phyloP scores from a whole-genome alignment of 2,797 vertebrate genomes.

The Tamandua tetradactyla region DNA sequence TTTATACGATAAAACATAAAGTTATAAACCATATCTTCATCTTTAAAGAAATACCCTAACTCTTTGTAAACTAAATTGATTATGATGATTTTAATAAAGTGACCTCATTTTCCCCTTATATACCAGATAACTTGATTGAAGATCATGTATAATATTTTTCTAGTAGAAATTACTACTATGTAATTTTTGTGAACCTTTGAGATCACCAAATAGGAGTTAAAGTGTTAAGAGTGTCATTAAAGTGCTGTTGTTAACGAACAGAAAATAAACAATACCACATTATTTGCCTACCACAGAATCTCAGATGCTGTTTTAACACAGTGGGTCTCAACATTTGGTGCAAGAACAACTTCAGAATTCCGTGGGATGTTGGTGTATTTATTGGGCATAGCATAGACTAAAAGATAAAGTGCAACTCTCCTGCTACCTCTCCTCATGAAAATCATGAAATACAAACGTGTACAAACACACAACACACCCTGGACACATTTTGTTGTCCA shows the following conservation, averaged over 20 bases:
- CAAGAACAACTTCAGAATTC: background rate
- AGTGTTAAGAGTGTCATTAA: background rate
- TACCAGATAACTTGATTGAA: background rate
- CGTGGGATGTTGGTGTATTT: background rate
- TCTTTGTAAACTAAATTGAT: background rate
- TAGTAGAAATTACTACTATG: background rate
- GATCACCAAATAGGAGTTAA: background rate
- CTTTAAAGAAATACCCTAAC: background rate
- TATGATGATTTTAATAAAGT: background rate
- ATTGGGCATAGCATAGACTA: background rate
- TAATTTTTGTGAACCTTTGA: background rate
- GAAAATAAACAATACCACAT: background rate
- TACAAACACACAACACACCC: background rate
- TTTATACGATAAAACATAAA: background rate
- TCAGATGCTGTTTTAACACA: background rate
- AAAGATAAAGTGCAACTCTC: background rate
- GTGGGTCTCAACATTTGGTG: background rate
- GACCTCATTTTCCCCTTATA: background rate
- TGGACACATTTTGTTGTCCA: background rate
- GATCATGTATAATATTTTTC: background rate
- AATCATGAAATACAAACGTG: background rate
- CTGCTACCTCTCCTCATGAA: background rate
- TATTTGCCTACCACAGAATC: background rate
- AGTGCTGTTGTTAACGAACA: background rate
- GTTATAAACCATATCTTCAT: constrained; percentile 23